Base-by-base conservation (phyloP, 1,140 invertebrate genomes). In the Sesamia nonagrioides region DNA sequence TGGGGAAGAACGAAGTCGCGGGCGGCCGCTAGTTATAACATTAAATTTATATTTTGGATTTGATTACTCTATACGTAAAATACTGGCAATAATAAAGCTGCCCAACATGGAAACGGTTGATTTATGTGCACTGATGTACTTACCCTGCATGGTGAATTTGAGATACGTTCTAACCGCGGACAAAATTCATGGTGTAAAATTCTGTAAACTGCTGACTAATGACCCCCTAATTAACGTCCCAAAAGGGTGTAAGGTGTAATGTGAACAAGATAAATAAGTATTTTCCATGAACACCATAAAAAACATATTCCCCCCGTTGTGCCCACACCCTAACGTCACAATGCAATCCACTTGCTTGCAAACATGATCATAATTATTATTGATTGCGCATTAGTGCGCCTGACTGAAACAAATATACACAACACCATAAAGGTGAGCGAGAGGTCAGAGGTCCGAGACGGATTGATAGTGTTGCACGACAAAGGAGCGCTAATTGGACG, bases 321-420 rank as follows among this genome's bases (percentile, higher is more conserved):
- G 83, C 83, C 80, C 84, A 76, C 81, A 86, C 83, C 61, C 72
- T 87, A 79, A 80, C 83, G 75, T 77, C 86, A 87, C 89, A 92
- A 91, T 91, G 88, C 91, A 91, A 92, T 92, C 86, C 89, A 89
- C 90, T 91, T 88, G 88, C 88, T 86, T 82, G 89, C 91, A 93
- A 93, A 94, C 89, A 93, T 86, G 82, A 88, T 88, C 86, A 92
- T 94, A 92, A 94, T 94, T 90, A 94, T 93, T 94, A 94, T 94
- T 92, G 92, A 94, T 94, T 94, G 92, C 90, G 87, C 87, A 91
- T 93, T 91, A 93, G 88, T 82, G 74, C 66, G 78, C 5, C 79
- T 52, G 80, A 85, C 54, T 11, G 82, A 52, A 87, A 84, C 50
- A 75, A 61, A 72, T 52, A 54, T n/a, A 69, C 2, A 11, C 6